Conservation (phyloP, 2,113 vertebrate genomes). For the Sinocyclocheilus maitianheensis region DNA sequence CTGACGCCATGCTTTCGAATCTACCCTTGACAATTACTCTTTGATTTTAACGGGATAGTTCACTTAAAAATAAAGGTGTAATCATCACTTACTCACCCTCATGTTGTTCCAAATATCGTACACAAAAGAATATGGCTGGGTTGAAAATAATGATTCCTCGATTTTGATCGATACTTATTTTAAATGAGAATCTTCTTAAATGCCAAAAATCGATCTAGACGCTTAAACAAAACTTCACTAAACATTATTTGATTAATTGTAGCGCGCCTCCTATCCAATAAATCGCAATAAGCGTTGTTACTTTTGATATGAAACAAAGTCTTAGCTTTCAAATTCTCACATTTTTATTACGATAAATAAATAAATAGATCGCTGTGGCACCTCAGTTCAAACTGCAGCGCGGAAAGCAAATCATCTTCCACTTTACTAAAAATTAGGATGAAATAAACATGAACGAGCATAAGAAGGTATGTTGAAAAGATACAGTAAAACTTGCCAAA, state of each 20-base stretch:
- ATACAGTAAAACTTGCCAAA: background rate
- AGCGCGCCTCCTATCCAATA: background rate
- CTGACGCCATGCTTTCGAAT: conserved; percentile 65
- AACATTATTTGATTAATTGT: background rate
- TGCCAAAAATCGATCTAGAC: background rate
- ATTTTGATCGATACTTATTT: background rate
- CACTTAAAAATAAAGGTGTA: background rate
- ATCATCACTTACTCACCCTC: background rate
- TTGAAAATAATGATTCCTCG: background rate
- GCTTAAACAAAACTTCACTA: background rate
- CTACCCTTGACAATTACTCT: conserved; percentile 61
- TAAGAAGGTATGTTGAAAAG: background rate
- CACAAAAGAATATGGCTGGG: background rate
- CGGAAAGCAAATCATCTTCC: background rate
- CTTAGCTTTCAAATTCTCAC: background rate
- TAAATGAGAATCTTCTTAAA: background rate
- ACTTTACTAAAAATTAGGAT: background rate
- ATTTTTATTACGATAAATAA: background rate
- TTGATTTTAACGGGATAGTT: conserved; percentile 46
- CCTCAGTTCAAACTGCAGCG: no score
- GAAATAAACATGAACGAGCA: background rate
- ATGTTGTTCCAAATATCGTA: background rate
- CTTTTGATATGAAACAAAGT: background rate
- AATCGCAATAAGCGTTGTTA: background rate
- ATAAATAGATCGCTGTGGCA: background rate